phyloP scores from a whole-genome alignment of 2,113 vertebrate species.

The Halcyon malimbica region DNA sequence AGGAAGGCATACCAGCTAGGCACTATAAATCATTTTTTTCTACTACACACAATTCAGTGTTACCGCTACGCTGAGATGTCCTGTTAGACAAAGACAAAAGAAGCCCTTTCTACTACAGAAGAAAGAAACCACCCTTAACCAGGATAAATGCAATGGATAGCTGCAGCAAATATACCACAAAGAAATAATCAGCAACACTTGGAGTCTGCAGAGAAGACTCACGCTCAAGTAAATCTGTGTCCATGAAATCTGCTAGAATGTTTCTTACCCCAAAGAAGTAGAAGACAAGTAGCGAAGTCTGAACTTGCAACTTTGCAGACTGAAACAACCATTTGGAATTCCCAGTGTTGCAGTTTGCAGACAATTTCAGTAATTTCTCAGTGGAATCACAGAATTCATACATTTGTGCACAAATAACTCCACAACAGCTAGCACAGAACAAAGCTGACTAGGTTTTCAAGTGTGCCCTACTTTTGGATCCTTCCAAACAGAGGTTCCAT shows the following conservation, averaged over 20 bases:
- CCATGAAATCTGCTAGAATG: background rate
- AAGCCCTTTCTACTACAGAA: background rate
- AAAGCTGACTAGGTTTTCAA: conserved; percentile 38
- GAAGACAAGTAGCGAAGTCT: background rate
- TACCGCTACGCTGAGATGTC: background rate
- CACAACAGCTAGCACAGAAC: background rate
- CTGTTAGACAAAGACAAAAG: background rate
- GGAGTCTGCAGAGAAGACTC: background rate
- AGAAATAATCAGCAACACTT: background rate
- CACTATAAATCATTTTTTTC: background rate
- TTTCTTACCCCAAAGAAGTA: background rate
- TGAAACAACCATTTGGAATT: background rate
- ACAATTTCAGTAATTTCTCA: background rate
- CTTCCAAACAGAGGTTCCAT: background rate
- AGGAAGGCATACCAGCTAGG: background rate
- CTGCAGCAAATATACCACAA: background rate
- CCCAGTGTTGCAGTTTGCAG: background rate
- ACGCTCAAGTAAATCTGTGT: background rate
- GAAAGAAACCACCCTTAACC: background rate
- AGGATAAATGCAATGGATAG: background rate
- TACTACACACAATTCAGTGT: background rate
- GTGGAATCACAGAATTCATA: background rate
- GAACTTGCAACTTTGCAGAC: background rate
- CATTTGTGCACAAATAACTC: background rate
- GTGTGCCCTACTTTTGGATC: conserved; percentile 24